A percentile compares a stretch with the other conserved stretches of the same genome.
phyloP scores from a whole-genome alignment of 2,113 vertebrate species.

The Australoheros scitulus region DNA sequence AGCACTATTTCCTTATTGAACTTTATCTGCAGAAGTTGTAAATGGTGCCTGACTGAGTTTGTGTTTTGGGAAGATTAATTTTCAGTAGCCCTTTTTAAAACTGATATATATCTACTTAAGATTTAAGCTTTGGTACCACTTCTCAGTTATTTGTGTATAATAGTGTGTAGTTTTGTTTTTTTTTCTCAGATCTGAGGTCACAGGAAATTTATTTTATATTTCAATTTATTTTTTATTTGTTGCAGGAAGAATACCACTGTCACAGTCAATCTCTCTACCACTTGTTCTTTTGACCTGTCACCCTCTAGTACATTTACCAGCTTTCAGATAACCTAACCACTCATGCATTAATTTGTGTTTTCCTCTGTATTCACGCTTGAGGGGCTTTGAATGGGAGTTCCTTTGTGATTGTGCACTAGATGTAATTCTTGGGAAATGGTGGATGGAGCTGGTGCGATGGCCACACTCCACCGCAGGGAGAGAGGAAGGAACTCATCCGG shows the following conservation, averaged over 20 bases:
- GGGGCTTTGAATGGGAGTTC: constrained; percentile 42
- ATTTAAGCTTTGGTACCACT: neutral
- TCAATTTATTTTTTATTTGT: neutral
- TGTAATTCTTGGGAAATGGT: constrained; percentile 60
- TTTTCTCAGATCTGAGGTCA: neutral
- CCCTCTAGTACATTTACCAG: constrained; percentile 30
- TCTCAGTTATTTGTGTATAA: neutral
- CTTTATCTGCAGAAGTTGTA: neutral
- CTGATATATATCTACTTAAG: neutral
- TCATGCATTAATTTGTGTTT: constrained; percentile 60
- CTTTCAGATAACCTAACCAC: constrained; percentile 66
- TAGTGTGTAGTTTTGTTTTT: too few species aligned
- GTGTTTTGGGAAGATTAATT: too few species aligned
- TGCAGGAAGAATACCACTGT: neutral
- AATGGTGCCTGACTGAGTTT: too few species aligned
- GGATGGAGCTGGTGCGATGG: constrained; percentile 23
- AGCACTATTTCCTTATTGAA: neutral
- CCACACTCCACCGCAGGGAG: constrained; percentile 30
- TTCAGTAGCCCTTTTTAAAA: neutral
- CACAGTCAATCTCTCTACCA: neutral
- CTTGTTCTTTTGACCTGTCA: constrained; percentile 53
- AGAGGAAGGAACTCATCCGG: constrained; percentile 50
- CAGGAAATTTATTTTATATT: neutral
- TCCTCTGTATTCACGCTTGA: constrained; percentile 53
- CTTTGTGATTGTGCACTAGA: constrained; percentile 65